Conservation (phyloP, 2,113 vertebrate genomes). For the Coracopsis vasa region DNA sequence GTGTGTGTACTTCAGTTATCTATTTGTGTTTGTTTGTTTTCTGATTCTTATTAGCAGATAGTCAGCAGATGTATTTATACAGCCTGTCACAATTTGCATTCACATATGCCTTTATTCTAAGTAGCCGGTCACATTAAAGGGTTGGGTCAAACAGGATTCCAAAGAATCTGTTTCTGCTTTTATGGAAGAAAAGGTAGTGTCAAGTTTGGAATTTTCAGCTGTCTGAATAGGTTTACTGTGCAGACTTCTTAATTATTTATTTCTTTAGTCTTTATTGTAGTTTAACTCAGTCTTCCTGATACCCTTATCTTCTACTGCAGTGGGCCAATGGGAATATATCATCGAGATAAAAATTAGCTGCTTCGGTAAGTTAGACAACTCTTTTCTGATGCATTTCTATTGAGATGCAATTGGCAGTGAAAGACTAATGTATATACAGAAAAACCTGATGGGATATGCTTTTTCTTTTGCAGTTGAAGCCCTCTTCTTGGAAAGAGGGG, state of each 20-base stretch:
- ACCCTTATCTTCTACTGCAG: not conserved
- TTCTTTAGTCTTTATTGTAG: not conserved
- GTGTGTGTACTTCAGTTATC: not conserved
- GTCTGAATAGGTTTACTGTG: not conserved
- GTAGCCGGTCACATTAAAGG: rapidly evolving
- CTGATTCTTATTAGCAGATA: not conserved
- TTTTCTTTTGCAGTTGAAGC: not conserved
- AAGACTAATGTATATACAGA: not conserved
- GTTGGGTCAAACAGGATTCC: not conserved
- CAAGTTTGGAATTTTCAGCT: not conserved
- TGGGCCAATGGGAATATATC: not conserved
- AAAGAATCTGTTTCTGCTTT: not conserved
- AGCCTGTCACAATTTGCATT: not conserved
- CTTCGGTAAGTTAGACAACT: not conserved
- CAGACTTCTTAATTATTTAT: not conserved
- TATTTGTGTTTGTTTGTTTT: too few relatives aligned
- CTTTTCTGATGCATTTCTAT: not conserved
- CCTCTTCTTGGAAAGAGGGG: not conserved
- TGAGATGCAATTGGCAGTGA: not conserved
- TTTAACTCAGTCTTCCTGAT: not conserved
- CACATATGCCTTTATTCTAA: not conserved
- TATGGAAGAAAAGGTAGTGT: not conserved
- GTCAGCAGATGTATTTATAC: not conserved
- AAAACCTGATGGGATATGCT: not conserved
- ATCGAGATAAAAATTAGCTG: not conserved